Evolutionary conservation across 2,797 vertebrate species (phyloP).

Genomic region (Selene dorsalis): DNA sequence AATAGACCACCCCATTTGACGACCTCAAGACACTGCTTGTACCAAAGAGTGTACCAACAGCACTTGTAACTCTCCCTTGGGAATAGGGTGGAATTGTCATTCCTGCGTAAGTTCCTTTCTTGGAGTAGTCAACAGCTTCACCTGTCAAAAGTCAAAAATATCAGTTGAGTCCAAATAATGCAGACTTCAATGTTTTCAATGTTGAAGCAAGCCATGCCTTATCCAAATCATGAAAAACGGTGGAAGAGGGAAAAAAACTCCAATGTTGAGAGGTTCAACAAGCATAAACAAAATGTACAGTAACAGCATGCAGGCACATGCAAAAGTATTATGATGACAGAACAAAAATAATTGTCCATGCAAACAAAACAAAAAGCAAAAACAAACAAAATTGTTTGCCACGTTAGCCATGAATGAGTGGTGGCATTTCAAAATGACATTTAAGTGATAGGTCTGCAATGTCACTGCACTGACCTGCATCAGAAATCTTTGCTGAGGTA

Average conservation of each 20-base stretch:
- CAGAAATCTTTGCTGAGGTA: constrained; percentile 94
- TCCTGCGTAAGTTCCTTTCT: constrained; percentile 92
- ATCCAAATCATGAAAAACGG: constrained; percentile 81
- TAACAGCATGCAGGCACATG: constrained; percentile 91
- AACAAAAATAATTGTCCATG: constrained; percentile 79
- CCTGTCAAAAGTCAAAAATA: constrained; percentile 97
- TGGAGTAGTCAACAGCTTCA: constrained; percentile 99
- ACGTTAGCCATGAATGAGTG: constrained; percentile 84
- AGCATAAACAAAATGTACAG: constrained; percentile 79
- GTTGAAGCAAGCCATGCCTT: constrained; percentile 84
- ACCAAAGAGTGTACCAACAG: constrained; percentile 86
- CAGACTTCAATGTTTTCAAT: constrained; percentile 51
- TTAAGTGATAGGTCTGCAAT: constrained; percentile 92
- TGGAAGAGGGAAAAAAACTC: constrained; percentile 77
- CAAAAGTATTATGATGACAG: constrained; percentile 78
- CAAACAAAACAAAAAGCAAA: constrained; percentile 76
- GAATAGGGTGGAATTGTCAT: constrained; percentile 96
- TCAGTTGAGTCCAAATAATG: constrained; percentile 86
- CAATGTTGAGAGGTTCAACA: constrained; percentile 77
- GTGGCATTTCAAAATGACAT: constrained; percentile 89
- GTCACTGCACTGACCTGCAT: constrained; percentile 96
- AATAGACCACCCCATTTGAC: constrained; percentile 98
- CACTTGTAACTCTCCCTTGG: constrained; percentile 90
- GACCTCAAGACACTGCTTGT: constrained; percentile 93
- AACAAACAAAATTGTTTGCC: constrained; percentile 40